Evolutionary conservation across 2,888 invertebrate genomes (phyloP).

Genomic region (Cremastobaeus sp.): DNA sequence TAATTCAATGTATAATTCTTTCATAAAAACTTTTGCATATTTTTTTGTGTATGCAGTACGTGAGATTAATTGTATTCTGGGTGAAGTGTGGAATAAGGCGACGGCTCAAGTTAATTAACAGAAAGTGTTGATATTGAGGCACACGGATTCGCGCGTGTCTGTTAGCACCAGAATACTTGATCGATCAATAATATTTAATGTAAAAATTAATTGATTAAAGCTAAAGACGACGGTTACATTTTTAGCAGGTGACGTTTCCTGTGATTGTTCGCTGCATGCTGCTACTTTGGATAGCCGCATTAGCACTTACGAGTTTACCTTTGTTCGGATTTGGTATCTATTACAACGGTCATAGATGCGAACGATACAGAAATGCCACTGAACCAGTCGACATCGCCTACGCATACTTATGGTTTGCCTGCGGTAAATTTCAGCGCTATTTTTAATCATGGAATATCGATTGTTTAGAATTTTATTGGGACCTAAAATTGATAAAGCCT

Average conservation of each 20-base stretch:
- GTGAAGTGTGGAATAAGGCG: conserved; percentile 11
- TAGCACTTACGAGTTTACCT: conserved; percentile 86
- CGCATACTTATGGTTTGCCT: conserved; percentile 86
- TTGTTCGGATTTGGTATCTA: conserved; percentile 81
- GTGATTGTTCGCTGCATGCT: conserved; percentile 86
- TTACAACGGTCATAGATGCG: conserved; percentile 79
- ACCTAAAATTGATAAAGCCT: too few species aligned
- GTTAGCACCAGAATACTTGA: conserved; percentile 26
- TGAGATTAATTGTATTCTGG: too few species aligned
- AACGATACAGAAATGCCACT: conserved; percentile 86
- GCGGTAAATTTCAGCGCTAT: conserved; percentile 81
- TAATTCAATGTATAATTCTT: too few species aligned
- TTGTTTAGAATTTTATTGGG: too few species aligned
- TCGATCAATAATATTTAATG: conserved; percentile 26
- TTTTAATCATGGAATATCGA: not conserved
- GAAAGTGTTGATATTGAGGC: conserved; percentile 19
- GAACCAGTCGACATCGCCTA: conserved; percentile 84
- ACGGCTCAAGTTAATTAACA: conserved; percentile 12
- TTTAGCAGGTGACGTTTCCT: conserved; percentile 89
- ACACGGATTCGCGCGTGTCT: not conserved
- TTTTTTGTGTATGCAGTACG: too few species aligned
- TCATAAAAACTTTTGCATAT: too few species aligned
- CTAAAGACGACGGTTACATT: conserved; percentile 63
- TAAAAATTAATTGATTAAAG: conserved; percentile 25
- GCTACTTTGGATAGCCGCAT: conserved; percentile 84